Evolutionary conservation across 2,888 invertebrate species (phyloP).

Genomic region (Cheiracanthium punctorium): DNA sequence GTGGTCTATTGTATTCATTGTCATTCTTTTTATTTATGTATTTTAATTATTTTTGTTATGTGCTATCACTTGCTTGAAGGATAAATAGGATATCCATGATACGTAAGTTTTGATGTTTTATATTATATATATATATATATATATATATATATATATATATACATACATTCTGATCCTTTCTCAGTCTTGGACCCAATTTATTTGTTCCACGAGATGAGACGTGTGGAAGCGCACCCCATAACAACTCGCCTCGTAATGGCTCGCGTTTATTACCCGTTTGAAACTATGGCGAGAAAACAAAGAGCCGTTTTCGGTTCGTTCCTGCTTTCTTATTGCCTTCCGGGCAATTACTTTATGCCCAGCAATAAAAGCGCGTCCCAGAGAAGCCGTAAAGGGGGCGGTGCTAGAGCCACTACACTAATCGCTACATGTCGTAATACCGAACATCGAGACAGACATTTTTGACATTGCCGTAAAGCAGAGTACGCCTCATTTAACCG

Average conservation of each 20-base stretch:
- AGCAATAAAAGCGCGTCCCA: not conserved
- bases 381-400: not conserved
- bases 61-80: no score
- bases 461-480: not conserved
- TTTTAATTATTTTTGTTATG: no score
- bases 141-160: no score
- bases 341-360: slow-evolving; percentile 4
- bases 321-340: not conserved
- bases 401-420: not conserved
- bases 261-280: not conserved
- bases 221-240: no score
- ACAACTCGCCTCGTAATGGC: not conserved
- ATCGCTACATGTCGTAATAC: slow-evolving; percentile 14
- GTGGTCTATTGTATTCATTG: no score
- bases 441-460: not conserved
- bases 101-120: no score
- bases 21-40: no score
- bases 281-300: not conserved
- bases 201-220: no score
- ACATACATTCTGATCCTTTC: no score
- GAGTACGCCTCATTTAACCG: not conserved
- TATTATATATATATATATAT: no score
- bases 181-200: no score
- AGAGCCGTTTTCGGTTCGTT: not conserved
- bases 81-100: no score